Conservation (phyloP, 2,113 vertebrate species). For the Myiozetetes cayanensis region DNA sequence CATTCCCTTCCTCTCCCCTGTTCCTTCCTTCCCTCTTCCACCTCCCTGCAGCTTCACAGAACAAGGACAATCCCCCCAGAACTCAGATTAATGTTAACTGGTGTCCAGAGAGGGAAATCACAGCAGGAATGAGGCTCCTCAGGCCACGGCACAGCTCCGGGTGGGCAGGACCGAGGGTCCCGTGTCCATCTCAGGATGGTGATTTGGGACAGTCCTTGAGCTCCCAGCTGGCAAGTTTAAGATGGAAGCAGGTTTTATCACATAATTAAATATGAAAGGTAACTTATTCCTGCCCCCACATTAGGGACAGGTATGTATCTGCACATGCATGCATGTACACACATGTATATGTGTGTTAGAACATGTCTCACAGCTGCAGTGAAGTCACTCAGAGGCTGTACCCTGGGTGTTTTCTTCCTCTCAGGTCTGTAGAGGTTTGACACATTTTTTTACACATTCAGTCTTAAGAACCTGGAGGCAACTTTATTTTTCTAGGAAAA, state of each 20-base stretch:
- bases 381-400: not conserved
- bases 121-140: not conserved
- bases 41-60: not conserved
- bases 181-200: fast-evolving
- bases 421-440: not conserved
- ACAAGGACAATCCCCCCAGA: not conserved
- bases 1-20: not conserved
- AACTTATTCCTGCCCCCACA: not conserved
- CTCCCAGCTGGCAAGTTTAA: not conserved
- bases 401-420: not conserved
- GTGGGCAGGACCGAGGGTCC: not conserved
- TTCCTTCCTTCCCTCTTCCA: not conserved
- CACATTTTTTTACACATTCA: fast-evolving
- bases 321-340: fast-evolving
- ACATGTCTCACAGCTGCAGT: not conserved
- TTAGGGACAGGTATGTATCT: not conserved
- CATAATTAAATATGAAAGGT: not conserved
- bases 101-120: not conserved
- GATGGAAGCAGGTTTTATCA: not conserved
- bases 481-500: not conserved
- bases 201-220: not conserved
- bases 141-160: not conserved
- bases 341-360: not conserved
- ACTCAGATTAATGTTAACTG: not conserved
- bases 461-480: not conserved